Conservation (phyloP, 2,113 vertebrate species). For the Pollimyrus isidori region DNA sequence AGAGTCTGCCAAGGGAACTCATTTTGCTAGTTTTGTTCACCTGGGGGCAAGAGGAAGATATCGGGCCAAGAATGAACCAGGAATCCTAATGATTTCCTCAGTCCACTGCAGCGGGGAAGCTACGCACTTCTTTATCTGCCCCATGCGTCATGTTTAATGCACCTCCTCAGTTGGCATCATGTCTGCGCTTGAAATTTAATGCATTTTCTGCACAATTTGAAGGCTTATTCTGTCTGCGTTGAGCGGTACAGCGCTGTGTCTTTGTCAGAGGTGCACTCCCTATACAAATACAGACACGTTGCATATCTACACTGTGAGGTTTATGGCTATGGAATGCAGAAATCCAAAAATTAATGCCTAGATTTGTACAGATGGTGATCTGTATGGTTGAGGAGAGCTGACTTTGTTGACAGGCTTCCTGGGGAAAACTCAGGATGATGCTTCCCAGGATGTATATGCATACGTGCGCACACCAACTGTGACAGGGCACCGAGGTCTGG, state of each 20-base stretch:
- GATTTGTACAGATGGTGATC: background rate
- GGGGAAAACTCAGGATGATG: background rate
- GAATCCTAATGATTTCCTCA: constrained; percentile 61
- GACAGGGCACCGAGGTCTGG: background rate
- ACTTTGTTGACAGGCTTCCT: background rate
- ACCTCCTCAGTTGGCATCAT: background rate
- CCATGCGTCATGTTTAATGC: constrained; percentile 35
- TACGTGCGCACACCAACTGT: background rate
- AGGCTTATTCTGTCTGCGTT: constrained; percentile 24
- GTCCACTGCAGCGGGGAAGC: constrained; percentile 46
- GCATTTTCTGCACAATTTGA: constrained; percentile 47
- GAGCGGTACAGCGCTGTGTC: background rate
- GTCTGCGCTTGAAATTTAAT: constrained; percentile 30
- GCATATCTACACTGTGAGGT: background rate
- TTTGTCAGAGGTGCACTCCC: background rate
- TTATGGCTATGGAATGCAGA: background rate
- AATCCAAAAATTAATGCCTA: background rate
- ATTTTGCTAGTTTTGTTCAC: background rate
- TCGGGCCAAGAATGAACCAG: constrained; percentile 19
- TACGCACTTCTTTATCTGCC: constrained; percentile 40
- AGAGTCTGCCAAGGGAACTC: background rate
- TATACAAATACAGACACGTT: background rate
- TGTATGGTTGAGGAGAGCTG: background rate
- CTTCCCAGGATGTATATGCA: background rate
- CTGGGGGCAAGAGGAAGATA: constrained; percentile 21